Evolutionary conservation across 2,797 vertebrate species (phyloP), one percentile per base, ranked within the genome.

Genomic region (Sebastes hubbsi): DNA sequence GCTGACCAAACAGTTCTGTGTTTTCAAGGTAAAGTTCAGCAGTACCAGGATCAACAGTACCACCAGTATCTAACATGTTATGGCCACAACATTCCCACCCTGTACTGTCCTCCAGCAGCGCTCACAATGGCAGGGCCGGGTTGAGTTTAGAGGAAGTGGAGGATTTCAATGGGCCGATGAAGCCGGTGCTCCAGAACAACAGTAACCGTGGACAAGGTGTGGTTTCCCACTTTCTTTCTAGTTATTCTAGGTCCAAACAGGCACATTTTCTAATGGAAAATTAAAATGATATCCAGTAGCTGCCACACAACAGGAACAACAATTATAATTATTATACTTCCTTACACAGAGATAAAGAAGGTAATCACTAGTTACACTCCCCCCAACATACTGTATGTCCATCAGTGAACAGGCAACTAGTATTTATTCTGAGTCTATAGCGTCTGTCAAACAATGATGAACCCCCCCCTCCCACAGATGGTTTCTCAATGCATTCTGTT

Each of bases 401-500:
- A 34, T 13, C 16, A 8, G 11, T 49, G n/a, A 13, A 22, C 10
- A 72, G 24, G 4, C 30, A 30, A 18, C 5, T 6, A 34, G 49
- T n/a, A 55, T 55, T 18, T 27, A 60, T 22, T 29, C 10, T 65
- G 20, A 29, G 25, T 42, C 18, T 20, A 18, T 8, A 60, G 58
- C 10, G 22, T 58, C 11, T 4, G 27, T 73, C 24, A 29, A 25
- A 70, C 30, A 42, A 18, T 14, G 24, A 36, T 36, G 30, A 13
- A 13, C 36, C 36, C 36, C 36, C 25, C 12, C 52, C 36, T 34
- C 69, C 68, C 34, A 58, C 52, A 9, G 66, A 18, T 27, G 18
- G 74, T 87, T 88, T 82, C 46, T 76, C 27, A 82, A 75, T 59
- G 24, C 11, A 54, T 61, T 67, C 9, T 70, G 78, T 82, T 74